Percentiles rank a stretch among this genome's conserved stretches.
phyloP scores from a whole-genome alignment of 2,797 vertebrate species.

The Phaenicophaeus curvirostris region DNA sequence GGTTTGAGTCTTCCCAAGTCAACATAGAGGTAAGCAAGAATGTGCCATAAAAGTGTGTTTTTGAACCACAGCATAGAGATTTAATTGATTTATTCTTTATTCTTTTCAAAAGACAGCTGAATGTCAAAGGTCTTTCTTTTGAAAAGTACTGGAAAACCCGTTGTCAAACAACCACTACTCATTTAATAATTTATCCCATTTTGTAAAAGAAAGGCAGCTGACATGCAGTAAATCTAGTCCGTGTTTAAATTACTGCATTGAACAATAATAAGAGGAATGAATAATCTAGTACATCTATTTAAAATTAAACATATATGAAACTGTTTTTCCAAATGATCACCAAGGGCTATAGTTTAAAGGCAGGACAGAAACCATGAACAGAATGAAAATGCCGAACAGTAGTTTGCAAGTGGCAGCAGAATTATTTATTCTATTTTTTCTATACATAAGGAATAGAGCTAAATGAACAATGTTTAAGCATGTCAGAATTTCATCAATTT shows the following conservation, averaged over 20 bases:
- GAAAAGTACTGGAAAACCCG: slow-evolving; percentile 78
- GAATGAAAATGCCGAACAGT: slow-evolving; percentile 76
- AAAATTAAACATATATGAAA: slow-evolving; percentile 84
- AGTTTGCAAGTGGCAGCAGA: slow-evolving; percentile 76
- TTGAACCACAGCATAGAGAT: slow-evolving; percentile 66
- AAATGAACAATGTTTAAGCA: slow-evolving; percentile 86
- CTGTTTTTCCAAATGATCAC: slow-evolving; percentile 78
- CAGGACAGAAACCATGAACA: slow-evolving; percentile 64
- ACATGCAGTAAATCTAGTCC: slow-evolving; percentile 77
- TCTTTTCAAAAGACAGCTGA: slow-evolving; percentile 80
- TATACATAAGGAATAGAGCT: slow-evolving; percentile 82
- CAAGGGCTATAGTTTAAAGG: slow-evolving; percentile 80
- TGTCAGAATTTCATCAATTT: slow-evolving; percentile 86
- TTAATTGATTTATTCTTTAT: slow-evolving; percentile 82
- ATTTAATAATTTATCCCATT: slow-evolving; percentile 84
- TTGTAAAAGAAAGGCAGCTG: slow-evolving; percentile 80
- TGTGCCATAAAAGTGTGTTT: slow-evolving; percentile 51
- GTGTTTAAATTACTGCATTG: slow-evolving; percentile 78
- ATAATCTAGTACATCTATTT: slow-evolving; percentile 79
- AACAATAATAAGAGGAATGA: slow-evolving; percentile 80
- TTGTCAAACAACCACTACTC: slow-evolving; percentile 81
- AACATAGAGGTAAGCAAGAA: slow-evolving; percentile 68
- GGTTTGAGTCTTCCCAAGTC: slow-evolving; percentile 37
- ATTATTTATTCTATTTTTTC: slow-evolving; percentile 85
- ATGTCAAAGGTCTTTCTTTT: slow-evolving; percentile 81